Evolutionary conservation across 2,888 invertebrate genomes (phyloP), one percentile per base, ranked within the genome.

Genomic region (Muscina levida): DNA sequence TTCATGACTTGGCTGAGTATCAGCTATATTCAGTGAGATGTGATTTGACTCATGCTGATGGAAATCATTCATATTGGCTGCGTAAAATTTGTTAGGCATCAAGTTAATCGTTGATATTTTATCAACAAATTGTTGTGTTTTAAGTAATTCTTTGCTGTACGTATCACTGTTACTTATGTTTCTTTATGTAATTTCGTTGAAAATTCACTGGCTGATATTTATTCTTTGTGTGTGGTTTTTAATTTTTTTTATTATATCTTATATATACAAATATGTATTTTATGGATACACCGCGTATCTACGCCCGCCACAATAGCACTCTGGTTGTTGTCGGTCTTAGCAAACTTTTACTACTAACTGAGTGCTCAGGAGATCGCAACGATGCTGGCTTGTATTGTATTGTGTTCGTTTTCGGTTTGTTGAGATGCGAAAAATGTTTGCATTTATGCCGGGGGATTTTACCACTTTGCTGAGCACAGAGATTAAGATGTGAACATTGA

Each of bases 1-100:
- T 62, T 71, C 59, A 24, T 67, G 67, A 39, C 13, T 67, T 44
- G 39, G 22, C 15, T 42, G 39, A 6, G 67, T 71, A 19, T 65
- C 73, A 19, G 59, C 37, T 51, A 81, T 67, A 46, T 81, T 71
- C 46, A 81, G 53, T 57, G 67, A 59, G 37, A 66, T 67, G 17
- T 81, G 79, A 42, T 79, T 59, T 19, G 66, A 48, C 53, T 19
- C 4, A 10, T 42, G 31, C 11, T 56, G 56, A 2, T 15, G 5
- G 11, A 17, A 4, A 42, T 62, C n/a, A 19, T 62, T 42, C 22
- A 39, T 62, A 22, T 42, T 22, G 42, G 42, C 6, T 13, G 6
- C 15, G 1, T 39, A 19, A 31, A 11, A 15, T 59, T 59, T 37
- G 19, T 26, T 57, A 5, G 57, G 24, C 19, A 24, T 53, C 22